A percentile compares a stretch with the other conserved stretches of the same genome.
Conservation (phyloP, 2,888 invertebrate genomes). For the Coelinius sp. region DNA sequence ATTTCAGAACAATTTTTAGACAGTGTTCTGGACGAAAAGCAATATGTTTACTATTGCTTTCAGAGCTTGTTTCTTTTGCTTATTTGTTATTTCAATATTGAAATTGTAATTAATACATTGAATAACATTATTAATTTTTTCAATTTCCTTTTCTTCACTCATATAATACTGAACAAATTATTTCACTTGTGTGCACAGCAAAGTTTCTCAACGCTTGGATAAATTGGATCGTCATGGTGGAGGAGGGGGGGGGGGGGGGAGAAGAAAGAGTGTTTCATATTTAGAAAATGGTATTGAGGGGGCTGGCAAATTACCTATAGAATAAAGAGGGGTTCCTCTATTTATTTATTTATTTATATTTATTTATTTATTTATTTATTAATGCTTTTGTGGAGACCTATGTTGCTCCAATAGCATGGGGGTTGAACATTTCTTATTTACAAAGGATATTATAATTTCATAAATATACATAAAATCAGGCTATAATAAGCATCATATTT, state of each 20-base stretch:
- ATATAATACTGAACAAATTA: no score
- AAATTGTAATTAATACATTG: slow-evolving; percentile 61
- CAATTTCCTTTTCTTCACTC: background rate
- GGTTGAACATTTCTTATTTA: no score
- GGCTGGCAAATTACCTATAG: background rate
- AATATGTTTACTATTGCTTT: slow-evolving; percentile 65
- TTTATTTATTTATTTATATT: no score
- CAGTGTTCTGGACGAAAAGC: background rate
- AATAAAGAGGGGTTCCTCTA: no score
- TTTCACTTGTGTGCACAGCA: no score
- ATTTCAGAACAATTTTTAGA: background rate
- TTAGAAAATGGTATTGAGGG: background rate
- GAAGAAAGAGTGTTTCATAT: background rate
- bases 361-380: background rate
- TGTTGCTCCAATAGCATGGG: no score
- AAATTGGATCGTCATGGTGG: background rate
- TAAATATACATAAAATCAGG: no score
- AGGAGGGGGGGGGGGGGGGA: no score
- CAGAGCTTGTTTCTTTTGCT: slow-evolving; percentile 45
- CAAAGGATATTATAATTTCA: no score
- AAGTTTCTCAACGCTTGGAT: background rate
- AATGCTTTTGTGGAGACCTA: background rate
- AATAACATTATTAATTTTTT: background rate
- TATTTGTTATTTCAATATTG: slow-evolving; percentile 44
- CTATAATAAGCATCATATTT: no score